phyloP scores from a whole-genome alignment of 2,113 vertebrate genomes.

The Sakesphorus luctuosus region DNA sequence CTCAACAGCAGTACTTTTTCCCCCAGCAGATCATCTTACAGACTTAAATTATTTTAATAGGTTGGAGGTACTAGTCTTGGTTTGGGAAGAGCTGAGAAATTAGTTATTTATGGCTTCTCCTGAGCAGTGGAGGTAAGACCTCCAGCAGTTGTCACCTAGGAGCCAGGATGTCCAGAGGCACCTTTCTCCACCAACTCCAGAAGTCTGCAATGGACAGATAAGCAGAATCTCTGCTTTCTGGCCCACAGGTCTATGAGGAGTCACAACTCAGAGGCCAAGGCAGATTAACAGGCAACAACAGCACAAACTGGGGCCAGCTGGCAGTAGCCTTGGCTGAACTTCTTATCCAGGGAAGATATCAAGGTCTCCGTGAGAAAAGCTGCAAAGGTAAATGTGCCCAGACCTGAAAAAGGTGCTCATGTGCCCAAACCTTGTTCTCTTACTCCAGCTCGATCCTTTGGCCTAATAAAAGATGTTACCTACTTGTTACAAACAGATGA shows the following conservation, averaged over 20 bases:
- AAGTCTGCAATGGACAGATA: not conserved
- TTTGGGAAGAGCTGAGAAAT: not conserved
- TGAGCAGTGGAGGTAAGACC: not conserved
- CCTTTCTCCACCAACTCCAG: not conserved
- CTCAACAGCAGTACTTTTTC: not conserved
- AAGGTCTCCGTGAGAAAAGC: not conserved
- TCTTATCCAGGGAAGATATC: not conserved
- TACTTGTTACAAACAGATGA: not conserved
- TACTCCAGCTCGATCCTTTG: not conserved
- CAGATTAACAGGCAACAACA: conserved; percentile 2
- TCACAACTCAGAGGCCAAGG: not conserved
- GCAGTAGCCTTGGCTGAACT: not conserved
- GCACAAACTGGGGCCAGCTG: conserved; percentile 16
- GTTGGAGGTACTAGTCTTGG: not conserved
- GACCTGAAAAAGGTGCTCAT: not conserved
- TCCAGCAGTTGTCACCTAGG: not conserved
- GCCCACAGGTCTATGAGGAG: not conserved
- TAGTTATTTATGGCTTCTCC: not conserved
- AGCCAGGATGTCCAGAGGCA: not conserved
- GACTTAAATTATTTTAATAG: not conserved
- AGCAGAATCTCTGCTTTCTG: not conserved
- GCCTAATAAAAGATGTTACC: not conserved
- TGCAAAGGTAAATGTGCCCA: not conserved
- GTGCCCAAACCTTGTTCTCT: not conserved
- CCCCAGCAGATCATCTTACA: conserved; percentile 20